phyloP scores from a whole-genome alignment of 2,888 invertebrate genomes.

The Cryptus viduatorius region DNA sequence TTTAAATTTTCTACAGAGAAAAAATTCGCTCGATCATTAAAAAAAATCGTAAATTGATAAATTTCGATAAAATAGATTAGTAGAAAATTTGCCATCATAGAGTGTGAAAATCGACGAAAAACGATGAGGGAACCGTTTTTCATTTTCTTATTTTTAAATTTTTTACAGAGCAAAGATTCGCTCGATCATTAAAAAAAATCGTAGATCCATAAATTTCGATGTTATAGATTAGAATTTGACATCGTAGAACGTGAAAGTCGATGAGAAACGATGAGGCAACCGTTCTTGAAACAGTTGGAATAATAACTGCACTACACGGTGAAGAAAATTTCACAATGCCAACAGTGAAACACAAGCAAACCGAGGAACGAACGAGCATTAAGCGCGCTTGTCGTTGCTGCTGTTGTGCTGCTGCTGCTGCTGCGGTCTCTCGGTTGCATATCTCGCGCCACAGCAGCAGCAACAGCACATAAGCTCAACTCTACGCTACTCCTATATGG shows the following conservation, averaged over 20 bases:
- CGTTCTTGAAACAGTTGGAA: constrained; percentile 59
- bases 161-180: neutral
- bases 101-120: no score
- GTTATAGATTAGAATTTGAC: constrained; percentile 14
- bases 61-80: neutral
- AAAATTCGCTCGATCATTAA: neutral
- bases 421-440: constrained; percentile 60
- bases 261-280: constrained; percentile 58
- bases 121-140: no score
- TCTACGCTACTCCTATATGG: constrained; percentile 68
- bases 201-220: neutral
- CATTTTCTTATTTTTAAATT: neutral
- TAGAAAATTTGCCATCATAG: no score
- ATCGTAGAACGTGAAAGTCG: constrained; percentile 26
- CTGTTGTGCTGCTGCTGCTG: constrained; percentile 23
- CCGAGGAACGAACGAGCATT: constrained; percentile 45
- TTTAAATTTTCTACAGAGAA: neutral
- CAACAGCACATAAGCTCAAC: constrained; percentile 56
- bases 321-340: constrained; percentile 66
- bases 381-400: constrained; percentile 47
- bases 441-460: constrained; percentile 63
- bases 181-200: neutral
- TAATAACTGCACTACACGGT: constrained; percentile 51
- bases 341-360: constrained; percentile 45
- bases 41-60: neutral